Evolutionary conservation across 2,113 vertebrate genomes (phyloP).

Genomic region (Psephotus haematonotus): DNA sequence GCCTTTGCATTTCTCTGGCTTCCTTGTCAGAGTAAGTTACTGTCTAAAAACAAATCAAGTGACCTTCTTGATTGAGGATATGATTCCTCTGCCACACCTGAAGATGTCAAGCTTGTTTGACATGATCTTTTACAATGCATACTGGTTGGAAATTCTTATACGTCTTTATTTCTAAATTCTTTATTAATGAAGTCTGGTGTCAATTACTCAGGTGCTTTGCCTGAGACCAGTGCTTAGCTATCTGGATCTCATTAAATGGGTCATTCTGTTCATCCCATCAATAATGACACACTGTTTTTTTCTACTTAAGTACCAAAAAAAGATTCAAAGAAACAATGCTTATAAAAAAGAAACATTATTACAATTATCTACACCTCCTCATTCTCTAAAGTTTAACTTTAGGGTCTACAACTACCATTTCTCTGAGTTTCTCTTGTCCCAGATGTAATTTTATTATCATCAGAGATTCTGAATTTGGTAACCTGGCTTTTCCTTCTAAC

Average conservation of each 20-base stretch:
- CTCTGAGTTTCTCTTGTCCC: neutral
- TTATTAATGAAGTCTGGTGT: neutral
- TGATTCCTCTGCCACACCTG: neutral
- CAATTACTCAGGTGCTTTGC: neutral
- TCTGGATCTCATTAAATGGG: neutral
- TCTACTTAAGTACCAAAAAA: neutral
- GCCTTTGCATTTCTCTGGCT: neutral
- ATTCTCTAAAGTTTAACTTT: neutral
- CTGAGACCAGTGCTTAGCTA: neutral
- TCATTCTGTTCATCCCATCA: neutral
- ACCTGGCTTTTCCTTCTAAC: neutral
- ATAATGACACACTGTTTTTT: neutral
- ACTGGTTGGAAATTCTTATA: neutral
- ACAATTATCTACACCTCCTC: neutral
- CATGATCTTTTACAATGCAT: neutral
- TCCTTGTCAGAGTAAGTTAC: neutral
- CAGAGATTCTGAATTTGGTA: neutral
- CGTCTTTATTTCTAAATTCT: neutral
- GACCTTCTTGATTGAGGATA: neutral
- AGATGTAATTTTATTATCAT: neutral
- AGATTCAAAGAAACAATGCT: neutral
- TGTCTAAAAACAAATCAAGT: neutral
- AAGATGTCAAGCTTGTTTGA: neutral
- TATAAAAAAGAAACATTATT: neutral
- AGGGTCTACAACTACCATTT: neutral